Base-by-base conservation (phyloP, 2,797 vertebrate genomes). In the Hirundo rustica region DNA sequence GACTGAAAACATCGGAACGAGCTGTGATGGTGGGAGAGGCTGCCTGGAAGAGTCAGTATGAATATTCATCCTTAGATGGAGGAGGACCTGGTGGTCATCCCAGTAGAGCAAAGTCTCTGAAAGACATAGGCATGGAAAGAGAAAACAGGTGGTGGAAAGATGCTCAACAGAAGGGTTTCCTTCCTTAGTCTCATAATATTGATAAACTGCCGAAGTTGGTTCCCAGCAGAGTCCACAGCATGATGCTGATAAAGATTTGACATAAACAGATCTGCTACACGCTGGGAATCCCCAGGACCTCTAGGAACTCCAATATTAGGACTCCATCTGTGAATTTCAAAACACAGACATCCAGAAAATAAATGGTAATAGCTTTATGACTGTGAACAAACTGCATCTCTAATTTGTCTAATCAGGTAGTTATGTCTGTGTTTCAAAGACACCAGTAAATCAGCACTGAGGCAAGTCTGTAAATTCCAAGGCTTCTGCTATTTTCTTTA, bases 271-370 rank as follows among this genome's bases (percentile, higher is more conserved):
- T 76, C 64, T 84, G 30, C 38, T 65, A 27, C 71, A 85, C 18
- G 75, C 22, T 77, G 76, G 57, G 89, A 92, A 81, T 65, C 79
- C 38, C 30, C 68, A 92, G 82, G 82, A 81, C 34, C 14, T 71
- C 44, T 51, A 74, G 40, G 50, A 93, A 79, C 25, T 65, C 30
- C 61, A 74, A 30, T 34, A 27, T 50, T 73, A 71, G 7, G 18
- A 50, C 25, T 79, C 60, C 72, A 80, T 65, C 84, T 71, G 68
- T 80, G 61, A 91, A 65, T 93, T 92, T 80, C 42, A 65, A 89
- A 88, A 32, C 40, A 67, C 6, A 79, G 51, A 61, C 25, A 61
- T 9, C 40, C 3, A 21, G 36, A 76, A 94, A 85, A 91, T 45
- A 94, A 67, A 76, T 29, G 16, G 12, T 16, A 79, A 58, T 61